These are phyloP conservation scores for Nomada fabriciana DNA, from an alignment of 2,888 invertebrate genomes.

Conservation along the genomic window DNA sequence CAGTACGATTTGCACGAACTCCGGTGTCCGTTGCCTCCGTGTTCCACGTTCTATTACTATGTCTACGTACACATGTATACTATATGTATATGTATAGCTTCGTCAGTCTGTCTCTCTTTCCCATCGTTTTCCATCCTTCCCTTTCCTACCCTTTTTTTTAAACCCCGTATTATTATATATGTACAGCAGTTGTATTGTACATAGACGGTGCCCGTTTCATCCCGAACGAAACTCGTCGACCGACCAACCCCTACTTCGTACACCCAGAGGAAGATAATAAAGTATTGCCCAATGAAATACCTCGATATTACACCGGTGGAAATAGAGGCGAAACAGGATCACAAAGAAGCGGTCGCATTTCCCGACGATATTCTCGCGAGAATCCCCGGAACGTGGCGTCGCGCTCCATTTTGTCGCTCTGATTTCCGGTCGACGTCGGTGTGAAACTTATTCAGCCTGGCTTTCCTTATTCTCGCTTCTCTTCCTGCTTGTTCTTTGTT, in stretches of 20 bases:
- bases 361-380: constrained; percentile 37
- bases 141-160: constrained; percentile 13
- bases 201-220: constrained; percentile 7
- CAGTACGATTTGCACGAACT: constrained; percentile 48
- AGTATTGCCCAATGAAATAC: constrained; percentile 60
- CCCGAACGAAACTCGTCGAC: constrained; percentile 16
- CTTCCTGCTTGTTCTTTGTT: too few relatives aligned
- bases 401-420: constrained; percentile 36
- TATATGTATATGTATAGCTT: background rate
- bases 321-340: constrained; percentile 38
- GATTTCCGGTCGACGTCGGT: constrained; percentile 16
- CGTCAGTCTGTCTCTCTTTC: constrained; percentile 11
- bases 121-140: constrained; percentile 15
- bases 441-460: background rate
- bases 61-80: constrained; percentile 30
- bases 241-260: constrained; percentile 34
- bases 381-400: constrained; percentile 23
- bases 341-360: constrained; percentile 45
- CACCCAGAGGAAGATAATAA: constrained; percentile 56
- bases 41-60: constrained; percentile 58
- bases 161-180: background rate
- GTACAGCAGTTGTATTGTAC: too few relatives aligned
- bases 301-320: constrained; percentile 45
- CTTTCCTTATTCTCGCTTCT: too few relatives aligned
- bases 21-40: constrained; percentile 43